Conservation (phyloP, 2,113 vertebrate species). For the Rutilus rutilus region DNA sequence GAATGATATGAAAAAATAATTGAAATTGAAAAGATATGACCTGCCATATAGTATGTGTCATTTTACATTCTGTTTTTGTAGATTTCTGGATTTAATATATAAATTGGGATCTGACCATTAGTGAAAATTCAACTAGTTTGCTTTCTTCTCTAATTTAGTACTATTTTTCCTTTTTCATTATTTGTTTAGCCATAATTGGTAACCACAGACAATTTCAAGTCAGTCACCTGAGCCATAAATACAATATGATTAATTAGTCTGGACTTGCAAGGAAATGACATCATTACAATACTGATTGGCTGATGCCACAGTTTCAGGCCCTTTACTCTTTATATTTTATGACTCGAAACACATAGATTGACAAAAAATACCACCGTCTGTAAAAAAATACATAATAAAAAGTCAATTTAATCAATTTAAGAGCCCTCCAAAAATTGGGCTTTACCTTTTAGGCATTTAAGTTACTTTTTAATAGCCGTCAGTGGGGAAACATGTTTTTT, state of each 20-base stretch:
- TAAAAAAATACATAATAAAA: background rate
- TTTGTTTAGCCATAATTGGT: background rate
- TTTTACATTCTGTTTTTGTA: background rate
- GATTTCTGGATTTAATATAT: background rate
- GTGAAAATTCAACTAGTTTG: too few species aligned
- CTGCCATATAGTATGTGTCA: too few species aligned
- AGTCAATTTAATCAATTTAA: background rate
- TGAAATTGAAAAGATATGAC: background rate
- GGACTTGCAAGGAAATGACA: background rate
- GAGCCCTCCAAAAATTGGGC: background rate
- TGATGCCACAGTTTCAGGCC: background rate
- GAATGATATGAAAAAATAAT: background rate
- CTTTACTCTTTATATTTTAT: background rate
- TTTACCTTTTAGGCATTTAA: too few species aligned
- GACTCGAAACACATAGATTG: background rate
- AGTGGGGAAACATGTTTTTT: background rate
- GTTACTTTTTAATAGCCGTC: background rate
- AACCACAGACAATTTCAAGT: background rate
- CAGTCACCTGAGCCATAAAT: background rate
- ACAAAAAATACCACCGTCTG: background rate
- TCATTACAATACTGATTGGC: background rate
- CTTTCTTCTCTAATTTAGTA: too few species aligned
- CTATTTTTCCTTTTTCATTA: background rate
- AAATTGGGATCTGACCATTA: too few species aligned
- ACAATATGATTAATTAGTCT: background rate